Evolutionary conservation across 2,113 vertebrate species (phyloP), one percentile per base, ranked within the genome.

Genomic region (Haemorhous mexicanus): DNA sequence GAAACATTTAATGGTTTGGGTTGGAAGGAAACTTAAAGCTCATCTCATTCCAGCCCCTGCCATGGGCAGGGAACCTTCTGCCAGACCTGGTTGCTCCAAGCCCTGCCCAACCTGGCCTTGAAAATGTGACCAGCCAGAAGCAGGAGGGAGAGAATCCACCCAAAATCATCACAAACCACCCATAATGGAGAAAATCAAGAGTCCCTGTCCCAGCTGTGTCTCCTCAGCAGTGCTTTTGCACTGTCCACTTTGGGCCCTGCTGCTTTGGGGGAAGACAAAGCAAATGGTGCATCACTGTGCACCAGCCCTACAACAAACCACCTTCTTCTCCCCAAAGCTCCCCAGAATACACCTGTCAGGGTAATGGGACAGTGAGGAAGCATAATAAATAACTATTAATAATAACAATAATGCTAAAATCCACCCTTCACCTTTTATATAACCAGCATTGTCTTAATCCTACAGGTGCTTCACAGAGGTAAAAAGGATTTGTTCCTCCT

Each of bases 371-470:
- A 18, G 20, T 11, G 6, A 53, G 26, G 35, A 50, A 79, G 11
- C 14, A 14, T 14, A 56, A 76, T 18, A 70, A 87, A 77, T 73
- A 85, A 75, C 86, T 69, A 86, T 26, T 21, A 61, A 30, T 23
- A 75, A 53, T 4, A 44, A 26, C 13, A 56, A 39, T 3, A 30
- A 47, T 9, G 9, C 46, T 20, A 62, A 73, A 84, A 4, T 8
- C 37, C 37, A n/a, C 41, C 21, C 17, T 15, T 26, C 2, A 1
- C 27, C 52, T 49, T 50, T 94, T 95, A 77, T 35, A 47, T 90
- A 96, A 94, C 56, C 58, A 44, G n/a, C n/a, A n/a, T 68, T 75
- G 74, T 79, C 84, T 86, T 94, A 91, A 96, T 93, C 89, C 87
- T 78, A 87, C 89, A 95, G 95, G 93, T 96, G 87, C 84, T 90